These are phyloP conservation scores for Oenanthe melanoleuca DNA, from an alignment of 2,113 vertebrate species.

Conservation along the genomic window DNA sequence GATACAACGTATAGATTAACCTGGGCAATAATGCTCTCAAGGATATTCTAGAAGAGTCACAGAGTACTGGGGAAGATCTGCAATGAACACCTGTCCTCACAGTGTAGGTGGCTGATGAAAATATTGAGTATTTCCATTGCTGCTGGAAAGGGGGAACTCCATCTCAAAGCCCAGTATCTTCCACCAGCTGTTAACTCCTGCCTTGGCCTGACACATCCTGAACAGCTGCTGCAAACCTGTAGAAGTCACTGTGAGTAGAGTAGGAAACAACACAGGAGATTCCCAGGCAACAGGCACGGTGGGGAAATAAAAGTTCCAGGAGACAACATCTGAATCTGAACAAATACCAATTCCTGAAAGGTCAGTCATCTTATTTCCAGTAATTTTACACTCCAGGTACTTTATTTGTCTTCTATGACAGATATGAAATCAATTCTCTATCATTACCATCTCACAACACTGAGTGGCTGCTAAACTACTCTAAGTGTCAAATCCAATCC, in stretches of 20 bases:
- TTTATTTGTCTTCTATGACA: not conserved
- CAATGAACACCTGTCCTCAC: not conserved
- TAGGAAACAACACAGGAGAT: not conserved
- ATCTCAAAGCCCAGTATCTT: not conserved
- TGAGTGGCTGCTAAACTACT: not conserved
- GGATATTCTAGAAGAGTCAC: not conserved
- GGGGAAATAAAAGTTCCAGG: not conserved
- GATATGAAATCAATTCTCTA: not conserved
- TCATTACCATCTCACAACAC: not conserved
- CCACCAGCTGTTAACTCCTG: not conserved
- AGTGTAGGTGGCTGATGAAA: not conserved
- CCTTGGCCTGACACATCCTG: not conserved
- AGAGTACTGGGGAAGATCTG: not conserved
- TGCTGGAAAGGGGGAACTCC: not conserved
- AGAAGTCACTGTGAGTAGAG: accelerated
- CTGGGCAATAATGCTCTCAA: not conserved
- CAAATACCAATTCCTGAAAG: not conserved
- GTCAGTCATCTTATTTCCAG: not conserved
- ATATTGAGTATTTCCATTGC: not conserved
- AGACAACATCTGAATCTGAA: not conserved
- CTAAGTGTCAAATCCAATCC: not conserved
- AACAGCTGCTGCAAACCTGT: not conserved
- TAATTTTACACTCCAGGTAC: not conserved
- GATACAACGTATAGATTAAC: not conserved
- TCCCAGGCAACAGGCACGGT: not conserved